phyloP scores from a whole-genome alignment of 2,113 vertebrate species.

The Chaenocephalus aceratus region DNA sequence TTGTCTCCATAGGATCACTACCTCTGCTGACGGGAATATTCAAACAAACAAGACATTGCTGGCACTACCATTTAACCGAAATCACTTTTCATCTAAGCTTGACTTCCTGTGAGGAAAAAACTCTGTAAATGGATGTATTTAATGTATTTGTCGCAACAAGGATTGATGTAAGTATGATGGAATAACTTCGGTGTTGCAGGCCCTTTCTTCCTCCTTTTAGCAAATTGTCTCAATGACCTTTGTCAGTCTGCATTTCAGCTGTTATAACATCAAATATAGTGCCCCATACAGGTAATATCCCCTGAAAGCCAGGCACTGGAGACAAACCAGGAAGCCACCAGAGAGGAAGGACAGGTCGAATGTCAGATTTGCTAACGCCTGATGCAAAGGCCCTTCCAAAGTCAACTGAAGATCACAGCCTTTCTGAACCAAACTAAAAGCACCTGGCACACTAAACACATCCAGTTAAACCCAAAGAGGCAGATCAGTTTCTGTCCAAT shows the following conservation, averaged over 20 bases:
- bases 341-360: not conserved
- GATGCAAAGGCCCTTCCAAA: constrained; percentile 60
- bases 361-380: constrained; percentile 7
- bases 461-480: not conserved
- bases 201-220: not conserved
- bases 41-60: not conserved
- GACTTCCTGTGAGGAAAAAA: not conserved
- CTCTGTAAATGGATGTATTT: not conserved
- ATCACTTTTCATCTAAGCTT: not conserved
- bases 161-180: not conserved
- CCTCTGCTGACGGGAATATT: not conserved
- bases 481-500: not conserved
- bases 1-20: not conserved
- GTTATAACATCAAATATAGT: not conserved
- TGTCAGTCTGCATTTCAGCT: constrained; percentile 1
- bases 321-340: constrained; percentile 11
- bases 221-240: constrained; percentile 23
- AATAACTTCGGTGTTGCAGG: not conserved
- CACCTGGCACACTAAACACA: not conserved
- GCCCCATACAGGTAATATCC: not conserved
- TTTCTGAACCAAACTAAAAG: constrained; percentile 14
- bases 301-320: not conserved
- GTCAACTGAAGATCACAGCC: constrained; percentile 74
- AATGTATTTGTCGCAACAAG: not conserved
- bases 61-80: not conserved